These are phyloP conservation scores for Alviniconcha strummeri DNA, from an alignment of 2,888 invertebrate genomes.

Conservation along the genomic window DNA sequence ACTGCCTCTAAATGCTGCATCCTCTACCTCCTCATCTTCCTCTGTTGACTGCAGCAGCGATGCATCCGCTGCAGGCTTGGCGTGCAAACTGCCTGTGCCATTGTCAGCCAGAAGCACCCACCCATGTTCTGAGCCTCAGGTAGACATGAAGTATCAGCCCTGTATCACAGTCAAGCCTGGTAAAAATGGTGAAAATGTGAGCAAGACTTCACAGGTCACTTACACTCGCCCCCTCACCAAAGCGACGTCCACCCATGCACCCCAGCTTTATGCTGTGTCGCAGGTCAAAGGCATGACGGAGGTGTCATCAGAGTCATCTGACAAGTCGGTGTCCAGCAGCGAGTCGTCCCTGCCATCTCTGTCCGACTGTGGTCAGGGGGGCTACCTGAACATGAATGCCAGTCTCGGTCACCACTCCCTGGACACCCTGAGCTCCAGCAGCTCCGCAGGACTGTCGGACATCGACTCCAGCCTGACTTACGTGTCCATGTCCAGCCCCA, in stretches of 20 bases:
- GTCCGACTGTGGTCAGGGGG: slow-evolving; percentile 41
- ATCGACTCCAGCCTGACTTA: slow-evolving; percentile 54
- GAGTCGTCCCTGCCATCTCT: slow-evolving; percentile 38
- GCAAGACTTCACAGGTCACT: slow-evolving; percentile 23
- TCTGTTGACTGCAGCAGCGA: slow-evolving; percentile 19
- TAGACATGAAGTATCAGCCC: slow-evolving; percentile 56
- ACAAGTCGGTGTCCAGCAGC: slow-evolving; percentile 35
- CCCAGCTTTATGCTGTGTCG: neutral
- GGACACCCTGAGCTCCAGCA: slow-evolving; percentile 37
- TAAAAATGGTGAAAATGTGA: neutral
- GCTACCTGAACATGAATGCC: slow-evolving; percentile 51
- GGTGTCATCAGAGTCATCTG: neutral
- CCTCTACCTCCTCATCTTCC: slow-evolving; percentile 44
- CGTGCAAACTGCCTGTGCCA: slow-evolving; percentile 46
- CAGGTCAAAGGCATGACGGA: neutral
- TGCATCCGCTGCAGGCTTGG: slow-evolving; percentile 37
- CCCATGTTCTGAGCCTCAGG: slow-evolving; percentile 5
- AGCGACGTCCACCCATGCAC: slow-evolving; percentile 31
- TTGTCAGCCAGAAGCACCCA: neutral
- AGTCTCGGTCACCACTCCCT: neutral
- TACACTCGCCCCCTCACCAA: slow-evolving; percentile 28
- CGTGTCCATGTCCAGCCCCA: slow-evolving; percentile 58
- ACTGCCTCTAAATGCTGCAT: slow-evolving; percentile 53
- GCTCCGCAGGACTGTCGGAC: slow-evolving; percentile 46
- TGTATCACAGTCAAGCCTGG: slow-evolving; percentile 46